Evolutionary conservation across 1,140 invertebrate species (phyloP), one percentile per base, ranked within the genome.

Genomic region (Drosophila pseudoananassae): DNA sequence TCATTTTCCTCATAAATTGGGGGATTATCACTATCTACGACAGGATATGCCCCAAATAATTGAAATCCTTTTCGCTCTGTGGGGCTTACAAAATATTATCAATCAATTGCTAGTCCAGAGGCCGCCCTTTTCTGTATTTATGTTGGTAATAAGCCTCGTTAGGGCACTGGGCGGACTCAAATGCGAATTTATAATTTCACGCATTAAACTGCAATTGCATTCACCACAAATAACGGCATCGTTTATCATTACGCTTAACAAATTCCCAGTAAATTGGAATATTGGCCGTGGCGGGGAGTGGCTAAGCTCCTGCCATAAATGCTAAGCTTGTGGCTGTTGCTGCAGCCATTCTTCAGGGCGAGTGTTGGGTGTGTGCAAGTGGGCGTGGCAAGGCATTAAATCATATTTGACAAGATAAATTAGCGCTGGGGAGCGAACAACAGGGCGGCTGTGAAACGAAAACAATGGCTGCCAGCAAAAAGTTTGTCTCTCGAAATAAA

Each of bases 351-450:
- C 36, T 33, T 29, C 17, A 6, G 40, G 14, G 40, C n/a, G 51
- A 53, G 7, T n/a, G 38, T 43, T 5, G 51, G 56, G 7, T 14
- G 38, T 46, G 38, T 47, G 78, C 55, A 61, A 56, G 55, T 52
- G 72, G 59, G 77, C 57, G 60, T 57, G 65, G 56, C 55, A 38
- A 6, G 36, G 36, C 58, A 63, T 73, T 84, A 80, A 76, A 85
- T 84, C 76, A 84, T 77, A 77, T 61, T 65, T 73, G 81, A 84
- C 80, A 84, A 76, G 80, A 84, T 76, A 84, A 84, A 84, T 84
- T 73, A 84, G 66, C 58, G 51, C 45, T 23, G 55, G 25, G 36
- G n/a, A 36, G 45, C 43, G 47, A 51, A 2, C 53, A 61, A 43
- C 47, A 50, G 60, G 33, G 43, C n/a, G 40, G 40, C 40, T 14